Conservation (phyloP, 2,797 vertebrate genomes). For the Chloroceryle amazona region DNA sequence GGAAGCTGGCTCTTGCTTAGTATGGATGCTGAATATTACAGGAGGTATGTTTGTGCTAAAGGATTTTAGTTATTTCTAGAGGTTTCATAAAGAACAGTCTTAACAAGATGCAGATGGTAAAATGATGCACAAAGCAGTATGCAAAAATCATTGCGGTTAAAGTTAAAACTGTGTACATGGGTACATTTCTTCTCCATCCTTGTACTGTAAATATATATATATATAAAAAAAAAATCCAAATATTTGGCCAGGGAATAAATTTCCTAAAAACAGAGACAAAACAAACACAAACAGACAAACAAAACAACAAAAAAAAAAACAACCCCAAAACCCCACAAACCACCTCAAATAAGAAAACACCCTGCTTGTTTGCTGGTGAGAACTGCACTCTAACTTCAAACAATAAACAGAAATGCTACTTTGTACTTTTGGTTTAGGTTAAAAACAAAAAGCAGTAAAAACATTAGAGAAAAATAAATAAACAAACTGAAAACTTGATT, state of each 20-base stretch:
- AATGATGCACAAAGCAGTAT: slow-evolving; percentile 38
- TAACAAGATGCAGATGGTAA: slow-evolving; percentile 62
- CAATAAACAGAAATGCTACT: slow-evolving; percentile 49
- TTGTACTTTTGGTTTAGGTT: slow-evolving; percentile 51
- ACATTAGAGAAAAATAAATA: slow-evolving; percentile 54
- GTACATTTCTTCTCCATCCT: background rate
- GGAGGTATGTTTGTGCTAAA: slow-evolving; percentile 25
- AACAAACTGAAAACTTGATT: slow-evolving; percentile 47
- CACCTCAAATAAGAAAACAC: background rate
- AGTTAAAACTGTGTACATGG: slow-evolving; percentile 8
- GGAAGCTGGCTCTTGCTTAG: background rate
- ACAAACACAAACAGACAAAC: background rate
- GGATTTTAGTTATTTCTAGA: slow-evolving; percentile 39
- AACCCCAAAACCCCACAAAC: too few relatives aligned
- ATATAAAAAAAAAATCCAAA: background rate
- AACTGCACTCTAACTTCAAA: slow-evolving; percentile 36
- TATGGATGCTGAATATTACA: background rate
- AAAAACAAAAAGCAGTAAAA: slow-evolving; percentile 55
- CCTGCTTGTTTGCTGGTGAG: slow-evolving; percentile 17
- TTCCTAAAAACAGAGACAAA: background rate
- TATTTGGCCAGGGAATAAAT: background rate
- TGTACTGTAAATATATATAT: background rate
- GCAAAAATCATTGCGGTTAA: slow-evolving; percentile 21
- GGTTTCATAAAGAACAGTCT: slow-evolving; percentile 30
- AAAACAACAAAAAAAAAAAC: background rate